phyloP scores from a whole-genome alignment of 37 sponge, comb jelly and placozoan species.

The Ephydatia muelleri region DNA sequence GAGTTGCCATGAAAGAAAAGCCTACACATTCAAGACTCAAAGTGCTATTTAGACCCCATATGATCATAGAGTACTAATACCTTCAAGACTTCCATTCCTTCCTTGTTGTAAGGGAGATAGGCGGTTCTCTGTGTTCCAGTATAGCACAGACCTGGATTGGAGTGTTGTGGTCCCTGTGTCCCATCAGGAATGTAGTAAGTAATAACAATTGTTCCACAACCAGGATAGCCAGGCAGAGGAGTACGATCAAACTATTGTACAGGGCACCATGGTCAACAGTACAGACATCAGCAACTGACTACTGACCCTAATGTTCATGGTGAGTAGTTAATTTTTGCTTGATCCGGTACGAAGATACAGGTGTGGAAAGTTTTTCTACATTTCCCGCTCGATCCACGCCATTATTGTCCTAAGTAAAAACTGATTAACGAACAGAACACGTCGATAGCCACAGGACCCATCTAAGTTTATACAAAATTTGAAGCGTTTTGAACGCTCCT shows the following conservation, averaged over 20 bases:
- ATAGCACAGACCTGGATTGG: conserved; percentile 68
- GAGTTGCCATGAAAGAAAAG: too few relatives aligned
- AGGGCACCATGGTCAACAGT: not conserved
- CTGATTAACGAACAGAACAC: too few relatives aligned
- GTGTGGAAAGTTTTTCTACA: too few relatives aligned
- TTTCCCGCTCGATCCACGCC: too few relatives aligned
- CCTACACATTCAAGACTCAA: too few relatives aligned
- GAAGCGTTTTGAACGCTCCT: too few relatives aligned
- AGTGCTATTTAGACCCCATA: conserved; percentile 33
- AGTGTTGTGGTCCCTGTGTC: conserved; percentile 52
- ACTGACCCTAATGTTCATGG: not conserved
- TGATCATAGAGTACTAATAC: not conserved
- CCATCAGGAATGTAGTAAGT: conserved; percentile 63
- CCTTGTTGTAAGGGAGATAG: conserved; percentile 64
- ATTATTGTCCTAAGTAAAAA: too few relatives aligned
- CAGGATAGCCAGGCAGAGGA: conserved; percentile 60
- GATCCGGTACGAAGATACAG: too few relatives aligned
- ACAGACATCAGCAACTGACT: too few relatives aligned
- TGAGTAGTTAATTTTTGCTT: too few relatives aligned
- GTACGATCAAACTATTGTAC: not conserved
- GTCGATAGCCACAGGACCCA: too few relatives aligned
- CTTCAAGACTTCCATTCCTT: conserved; percentile 63
- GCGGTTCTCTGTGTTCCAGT: conserved; percentile 51
- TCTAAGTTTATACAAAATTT: too few relatives aligned
- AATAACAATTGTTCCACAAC: conserved; percentile 54